phyloP scores from a whole-genome alignment of 2,888 invertebrate genomes.

The Caprella mutica region DNA sequence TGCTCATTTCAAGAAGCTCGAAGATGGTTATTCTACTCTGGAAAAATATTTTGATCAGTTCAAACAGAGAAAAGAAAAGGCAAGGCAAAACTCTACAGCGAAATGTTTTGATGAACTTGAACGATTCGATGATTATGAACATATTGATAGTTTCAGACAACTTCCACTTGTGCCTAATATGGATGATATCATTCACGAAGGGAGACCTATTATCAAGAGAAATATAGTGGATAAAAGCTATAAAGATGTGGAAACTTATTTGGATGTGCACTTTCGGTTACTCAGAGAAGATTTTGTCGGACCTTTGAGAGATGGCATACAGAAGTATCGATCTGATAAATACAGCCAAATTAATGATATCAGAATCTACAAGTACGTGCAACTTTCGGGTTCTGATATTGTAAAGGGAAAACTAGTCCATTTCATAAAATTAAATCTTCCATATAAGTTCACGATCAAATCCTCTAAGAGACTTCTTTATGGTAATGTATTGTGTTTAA shows the following conservation, averaged over 20 bases:
- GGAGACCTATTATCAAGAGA: conserved; percentile 46
- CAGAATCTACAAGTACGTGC: conserved; percentile 45
- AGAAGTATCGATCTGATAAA: conserved; percentile 21
- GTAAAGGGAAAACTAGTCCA: conserved; percentile 33
- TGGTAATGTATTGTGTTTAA: conserved; percentile 62
- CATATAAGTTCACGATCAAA: conserved; percentile 42
- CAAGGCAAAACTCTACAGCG: too few relatives aligned
- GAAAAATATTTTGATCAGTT: too few relatives aligned
- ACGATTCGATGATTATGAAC: not conserved
- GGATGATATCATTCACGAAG: conserved; percentile 38
- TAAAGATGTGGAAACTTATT: conserved; percentile 54
- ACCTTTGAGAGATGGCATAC: conserved; percentile 58
- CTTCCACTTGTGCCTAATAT: conserved; percentile 39
- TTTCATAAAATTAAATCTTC: conserved; percentile 34
- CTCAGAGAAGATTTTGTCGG: conserved; percentile 66
- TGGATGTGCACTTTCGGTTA: conserved; percentile 64
- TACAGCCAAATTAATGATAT: too few relatives aligned
- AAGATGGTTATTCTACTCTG: too few relatives aligned
- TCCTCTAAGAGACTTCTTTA: conserved; percentile 52
- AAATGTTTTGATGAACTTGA: not conserved
- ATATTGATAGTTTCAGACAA: conserved; percentile 33
- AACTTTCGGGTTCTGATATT: conserved; percentile 43
- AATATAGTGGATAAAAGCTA: conserved; percentile 55
- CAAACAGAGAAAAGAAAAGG: too few relatives aligned
- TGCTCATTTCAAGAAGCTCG: too few relatives aligned